These are phyloP conservation scores for Passer domesticus DNA, from an alignment of 2,113 vertebrate genomes.

Conservation along the genomic window DNA sequence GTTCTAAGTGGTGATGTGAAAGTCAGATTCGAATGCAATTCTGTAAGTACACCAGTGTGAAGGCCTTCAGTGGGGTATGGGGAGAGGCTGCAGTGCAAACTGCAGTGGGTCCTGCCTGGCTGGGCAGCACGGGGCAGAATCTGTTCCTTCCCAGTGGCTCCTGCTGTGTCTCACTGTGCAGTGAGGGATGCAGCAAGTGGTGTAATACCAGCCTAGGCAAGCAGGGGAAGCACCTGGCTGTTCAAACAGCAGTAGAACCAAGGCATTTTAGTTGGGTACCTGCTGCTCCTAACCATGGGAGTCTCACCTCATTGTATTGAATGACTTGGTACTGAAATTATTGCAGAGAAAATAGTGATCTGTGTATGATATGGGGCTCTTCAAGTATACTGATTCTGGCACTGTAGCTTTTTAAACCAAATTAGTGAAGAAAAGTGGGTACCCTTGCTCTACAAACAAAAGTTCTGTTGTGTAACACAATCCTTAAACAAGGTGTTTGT, in stretches of 20 bases:
- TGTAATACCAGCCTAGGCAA: not conserved
- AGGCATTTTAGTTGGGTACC: not conserved
- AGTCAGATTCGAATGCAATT: slow-evolving; percentile 86
- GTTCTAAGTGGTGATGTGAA: slow-evolving; percentile 88
- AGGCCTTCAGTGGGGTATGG: not conserved
- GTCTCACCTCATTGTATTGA: not conserved
- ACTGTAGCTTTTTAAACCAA: not conserved
- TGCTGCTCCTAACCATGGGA: not conserved
- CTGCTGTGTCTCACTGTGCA: not conserved
- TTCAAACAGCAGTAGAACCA: not conserved
- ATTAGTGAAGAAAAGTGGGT: not conserved
- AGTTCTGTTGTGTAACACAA: not conserved
- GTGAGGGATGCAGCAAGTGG: not conserved
- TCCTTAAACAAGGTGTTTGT: not conserved
- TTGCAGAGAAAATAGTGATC: not conserved
- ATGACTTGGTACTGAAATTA: not conserved
- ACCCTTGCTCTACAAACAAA: not conserved
- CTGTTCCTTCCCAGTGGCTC: not conserved
- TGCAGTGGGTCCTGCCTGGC: not conserved
- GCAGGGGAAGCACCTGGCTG: not conserved
- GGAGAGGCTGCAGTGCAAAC: not conserved
- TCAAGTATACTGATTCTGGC: not conserved
- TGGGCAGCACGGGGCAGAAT: not conserved
- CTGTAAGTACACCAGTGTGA: slow-evolving; percentile 77
- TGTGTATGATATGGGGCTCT: not conserved